Evolutionary conservation across 2,113 vertebrate species (phyloP).

Genomic region (Zosterops hypoxanthus): DNA sequence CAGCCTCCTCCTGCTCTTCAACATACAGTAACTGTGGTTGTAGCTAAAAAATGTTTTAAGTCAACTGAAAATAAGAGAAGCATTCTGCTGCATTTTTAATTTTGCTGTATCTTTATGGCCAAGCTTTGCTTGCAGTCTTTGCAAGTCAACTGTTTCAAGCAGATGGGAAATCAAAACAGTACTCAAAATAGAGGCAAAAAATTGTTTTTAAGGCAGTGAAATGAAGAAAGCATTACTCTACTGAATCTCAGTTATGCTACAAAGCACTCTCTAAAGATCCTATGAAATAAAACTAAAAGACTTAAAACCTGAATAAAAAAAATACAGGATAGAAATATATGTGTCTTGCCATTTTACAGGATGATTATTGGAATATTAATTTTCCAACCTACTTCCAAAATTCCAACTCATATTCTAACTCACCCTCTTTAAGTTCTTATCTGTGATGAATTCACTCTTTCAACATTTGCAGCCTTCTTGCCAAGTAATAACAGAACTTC

Average conservation of each 20-base stretch:
- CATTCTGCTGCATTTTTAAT: neutral
- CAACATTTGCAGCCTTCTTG: neutral
- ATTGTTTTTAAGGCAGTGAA: neutral
- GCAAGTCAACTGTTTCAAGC: neutral
- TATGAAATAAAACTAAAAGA: neutral
- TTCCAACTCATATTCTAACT: neutral
- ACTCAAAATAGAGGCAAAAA: neutral
- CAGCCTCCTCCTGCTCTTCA: neutral
- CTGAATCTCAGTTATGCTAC: neutral
- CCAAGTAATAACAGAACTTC: neutral
- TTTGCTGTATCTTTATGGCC: neutral
- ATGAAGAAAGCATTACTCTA: neutral
- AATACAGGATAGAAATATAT: neutral
- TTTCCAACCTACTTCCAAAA: neutral
- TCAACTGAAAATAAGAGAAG: neutral
- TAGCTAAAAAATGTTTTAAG: neutral
- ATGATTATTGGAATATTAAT: neutral
- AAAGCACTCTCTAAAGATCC: neutral
- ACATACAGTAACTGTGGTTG: neutral
- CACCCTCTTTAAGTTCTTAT: neutral
- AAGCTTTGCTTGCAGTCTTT: neutral
- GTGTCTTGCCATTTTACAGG: neutral
- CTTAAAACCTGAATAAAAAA: neutral
- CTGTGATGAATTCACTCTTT: neutral
- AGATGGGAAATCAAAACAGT: neutral